Evolutionary conservation across 2,888 invertebrate genomes (phyloP), one percentile per base, ranked within the genome.

Genomic region (Agonopterix subpropinquella): DNA sequence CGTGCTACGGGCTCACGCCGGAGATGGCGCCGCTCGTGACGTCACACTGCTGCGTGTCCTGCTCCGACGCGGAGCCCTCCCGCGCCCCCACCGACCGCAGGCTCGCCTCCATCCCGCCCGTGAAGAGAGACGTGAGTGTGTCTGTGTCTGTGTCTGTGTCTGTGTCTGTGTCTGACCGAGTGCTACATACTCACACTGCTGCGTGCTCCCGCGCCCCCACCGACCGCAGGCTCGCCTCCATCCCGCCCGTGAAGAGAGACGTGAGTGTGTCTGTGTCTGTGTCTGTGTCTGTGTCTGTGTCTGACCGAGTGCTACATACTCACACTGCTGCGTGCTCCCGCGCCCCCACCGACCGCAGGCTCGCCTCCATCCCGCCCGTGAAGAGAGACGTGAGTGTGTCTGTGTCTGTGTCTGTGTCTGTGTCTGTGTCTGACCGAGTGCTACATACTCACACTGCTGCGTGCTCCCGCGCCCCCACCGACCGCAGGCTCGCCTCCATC

Each of bases 1-100:
- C 62, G 3, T 85, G 83, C 49, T 81, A 67, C 67, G 83, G 82
- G 1, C 44, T 73, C 36, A 11, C 48, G 10, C 45, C 56, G 11
- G 58, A 45, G 42, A 45, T 44, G 0, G 52, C 47, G 4, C 11
- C 42, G 0, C 36, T 44, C 37, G 47, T 45, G 5, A 8, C 47
- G 10, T 43, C 35, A 0, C 80, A 80, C 59, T 73, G 74, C 55
- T 80, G 80, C 60, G 54, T 58, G 10, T 37, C 41, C 2, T 80
- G 83, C 56, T 53, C 52, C 10, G 73, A 69, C 46, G 45, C 11
- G 4, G 69, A 70, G 44, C 57, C 53, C 2, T 1, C 41, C 3
- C 54, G 65, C 7, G 2, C 2, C 1, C 70, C 71, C 48, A 72
- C 73, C 4, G 77, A 77, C 60, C n/a, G 39, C 0, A 50, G 49